phyloP scores from a whole-genome alignment of 2,888 invertebrate genomes.

The Cataglyphis albicans region DNA sequence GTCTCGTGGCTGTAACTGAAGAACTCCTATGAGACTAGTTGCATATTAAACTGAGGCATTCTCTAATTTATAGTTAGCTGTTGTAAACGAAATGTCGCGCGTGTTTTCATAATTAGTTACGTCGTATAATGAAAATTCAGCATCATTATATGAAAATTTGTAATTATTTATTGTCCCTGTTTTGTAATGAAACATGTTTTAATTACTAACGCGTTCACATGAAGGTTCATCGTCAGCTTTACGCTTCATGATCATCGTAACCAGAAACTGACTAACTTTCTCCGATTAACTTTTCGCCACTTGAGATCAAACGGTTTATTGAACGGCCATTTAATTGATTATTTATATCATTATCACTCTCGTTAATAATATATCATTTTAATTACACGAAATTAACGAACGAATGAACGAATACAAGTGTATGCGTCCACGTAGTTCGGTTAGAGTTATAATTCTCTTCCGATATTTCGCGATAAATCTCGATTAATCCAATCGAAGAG shows the following conservation, averaged over 20 bases:
- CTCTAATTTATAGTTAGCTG: slow-evolving; percentile 22
- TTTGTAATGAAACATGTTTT: slow-evolving; percentile 14
- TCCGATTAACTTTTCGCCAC: slow-evolving; percentile 11
- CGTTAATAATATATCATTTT: slow-evolving; percentile 12
- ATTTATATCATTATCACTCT: neutral
- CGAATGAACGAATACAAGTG: neutral
- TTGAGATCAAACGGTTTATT: slow-evolving; percentile 22
- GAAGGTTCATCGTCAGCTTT: neutral
- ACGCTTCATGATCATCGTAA: slow-evolving; percentile 11
- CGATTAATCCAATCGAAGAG: slow-evolving; percentile 55
- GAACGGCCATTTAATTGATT: slow-evolving; percentile 30
- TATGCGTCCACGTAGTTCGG: slow-evolving; percentile 2
- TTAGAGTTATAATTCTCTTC: slow-evolving; percentile 2
- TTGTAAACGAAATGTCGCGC: slow-evolving; percentile 7
- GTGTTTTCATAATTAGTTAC: slow-evolving; percentile 36
- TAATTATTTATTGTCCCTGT: slow-evolving; percentile 43
- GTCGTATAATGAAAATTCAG: slow-evolving; percentile 42
- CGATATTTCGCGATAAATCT: slow-evolving; percentile 54
- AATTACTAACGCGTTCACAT: slow-evolving; percentile 29
- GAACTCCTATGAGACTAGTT: slow-evolving; percentile 25
- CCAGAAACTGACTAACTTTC: slow-evolving; percentile 15
- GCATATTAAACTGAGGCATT: slow-evolving; percentile 15
- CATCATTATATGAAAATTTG: slow-evolving; percentile 36
- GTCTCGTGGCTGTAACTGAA: neutral
- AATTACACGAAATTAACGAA: slow-evolving; percentile 8